Evolutionary conservation across 2,888 invertebrate species (phyloP), one percentile per base, ranked within the genome.

Genomic region (Chymomyza procnemis): DNA sequence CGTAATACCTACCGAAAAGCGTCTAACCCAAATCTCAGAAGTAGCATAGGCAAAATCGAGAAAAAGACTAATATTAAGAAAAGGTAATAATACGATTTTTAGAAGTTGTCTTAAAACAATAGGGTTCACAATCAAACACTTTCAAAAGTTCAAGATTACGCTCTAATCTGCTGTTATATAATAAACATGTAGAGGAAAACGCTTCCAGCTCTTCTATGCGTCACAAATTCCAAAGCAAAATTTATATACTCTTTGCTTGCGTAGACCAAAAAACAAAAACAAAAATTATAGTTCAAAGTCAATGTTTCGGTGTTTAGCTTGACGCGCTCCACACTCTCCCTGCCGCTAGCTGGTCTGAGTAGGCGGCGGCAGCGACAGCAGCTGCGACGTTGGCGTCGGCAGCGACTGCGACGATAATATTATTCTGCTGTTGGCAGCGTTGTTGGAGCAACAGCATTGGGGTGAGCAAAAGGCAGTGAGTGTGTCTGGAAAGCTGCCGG

Each of bases 211-310:
- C 26, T 6, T 6, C 26, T 18, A 59, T 47, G 14, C 19, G n/a
- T 14, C 6, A 60, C 12, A 22, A 60, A 14, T 21, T 5, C 14
- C 46, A 46, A 61, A 19, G 21, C 34, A 18, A 22, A 54, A 3
- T 12, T 9, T 26, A 41, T n/a, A 41, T 12, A 41, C 34, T 41
- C 12, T 62, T 67, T 64, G 70, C 62, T 50, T 6, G 52, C 30
- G 41, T 41, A 67, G 56, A 22, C 61, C 64, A 59, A 62, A 73
- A 66, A 26, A 26, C 4, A 3, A 1, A 1, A 26, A 62, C 68
- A 3, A 1, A 1, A 26, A 62, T 67, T 72, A 67, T 79, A 80
- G 87, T 86, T 86, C 85, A 86, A 86, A 88, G 85, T 86, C 85
- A 86, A 86, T 86, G 85, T 60, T 71, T 62, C 73, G 30, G 2